Evolutionary conservation across 2,113 vertebrate genomes (phyloP), one percentile per base, ranked within the genome.

Genomic region (Atractosteus spatula): DNA sequence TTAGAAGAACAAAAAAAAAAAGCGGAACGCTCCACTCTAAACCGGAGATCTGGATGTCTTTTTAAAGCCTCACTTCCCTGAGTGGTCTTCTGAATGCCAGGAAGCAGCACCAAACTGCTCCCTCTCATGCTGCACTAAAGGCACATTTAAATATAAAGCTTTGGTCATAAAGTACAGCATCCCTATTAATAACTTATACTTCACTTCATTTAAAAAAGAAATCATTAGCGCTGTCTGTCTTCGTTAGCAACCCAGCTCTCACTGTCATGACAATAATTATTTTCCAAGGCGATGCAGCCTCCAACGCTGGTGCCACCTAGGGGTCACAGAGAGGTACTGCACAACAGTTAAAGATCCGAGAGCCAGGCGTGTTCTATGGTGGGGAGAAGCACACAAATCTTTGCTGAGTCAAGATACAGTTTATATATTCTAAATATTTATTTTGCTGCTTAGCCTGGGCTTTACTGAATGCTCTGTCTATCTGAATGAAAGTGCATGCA

Each of bases 211-310:
- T 65, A 2, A 41, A 29, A 65, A 65, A 65, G 7, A 65, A 41
- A 65, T 65, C 62, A 13, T 65, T 65, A 65, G 62, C 2, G 62
- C 8, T 65, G 62, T 65, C 62, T 7, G 17, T 65, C 62, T 41
- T 65, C 62, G 16, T 65, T 65, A 65, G 41, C 3, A 6, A 41
- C 62, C 17, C 62, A 65, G 62, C 62, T 41, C 3, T 41, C 62
- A 65, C 41, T 13, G 17, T 6, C 62, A 65, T 16, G 62, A 65
- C 62, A 11, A 17, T 65, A 65, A 65, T 65, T 65, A 65, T 8
- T 29, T 29, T 65, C 3, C n/a, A 41, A 2, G 8, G 29, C n/a
- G 8, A 5, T 41, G 62, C 62, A 41, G n/a, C 62, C 29, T 7
- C 59, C 62, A 10, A 13, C 4, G 14, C 57, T 59, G 57, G 5